Evolutionary conservation across 2,888 invertebrate genomes (phyloP).

Genomic region (Corythucha ciliata): DNA sequence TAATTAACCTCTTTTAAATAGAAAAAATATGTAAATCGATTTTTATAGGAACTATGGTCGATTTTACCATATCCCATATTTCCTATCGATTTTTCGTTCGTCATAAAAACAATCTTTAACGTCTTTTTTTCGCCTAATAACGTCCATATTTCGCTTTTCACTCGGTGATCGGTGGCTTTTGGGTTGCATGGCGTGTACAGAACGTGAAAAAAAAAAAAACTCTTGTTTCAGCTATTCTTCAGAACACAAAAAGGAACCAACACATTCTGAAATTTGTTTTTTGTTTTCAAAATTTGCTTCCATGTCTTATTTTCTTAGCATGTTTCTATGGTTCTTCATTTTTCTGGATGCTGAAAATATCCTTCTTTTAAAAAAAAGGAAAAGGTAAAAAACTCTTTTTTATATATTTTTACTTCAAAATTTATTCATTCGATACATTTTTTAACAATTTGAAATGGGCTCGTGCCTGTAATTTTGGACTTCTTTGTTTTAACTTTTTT

Average conservation of each 20-base stretch:
- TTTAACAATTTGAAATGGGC: slow-evolving; percentile 3
- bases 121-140: slow-evolving; percentile 10
- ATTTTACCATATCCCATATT: slow-evolving; percentile 21
- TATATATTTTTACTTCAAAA: slow-evolving; percentile 13
- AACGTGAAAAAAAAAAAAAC: slow-evolving; percentile 11
- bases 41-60: slow-evolving; percentile 25
- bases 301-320: slow-evolving; percentile 25
- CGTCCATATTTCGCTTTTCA: slow-evolving; percentile 25
- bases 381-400: slow-evolving; percentile 30
- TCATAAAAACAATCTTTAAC: slow-evolving; percentile 5
- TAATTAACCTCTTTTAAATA: slow-evolving; percentile 9
- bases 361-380: slow-evolving; percentile 24
- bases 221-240: slow-evolving; percentile 22
- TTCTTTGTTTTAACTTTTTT: slow-evolving; percentile 16
- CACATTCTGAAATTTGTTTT: slow-evolving; percentile 8
- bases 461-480: neutral
- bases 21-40: too few species aligned
- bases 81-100: too few species aligned
- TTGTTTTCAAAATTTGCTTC: slow-evolving; percentile 12
- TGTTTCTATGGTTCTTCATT: slow-evolving; percentile 24
- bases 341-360: slow-evolving; percentile 24
- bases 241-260: neutral
- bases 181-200: slow-evolving; percentile 21
- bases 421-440: slow-evolving; percentile 9
- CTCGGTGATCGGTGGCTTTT: slow-evolving; percentile 20